Evolutionary conservation across 2,888 invertebrate species (phyloP), one percentile per base, ranked within the genome.

Genomic region (Synergus umbraculus): DNA sequence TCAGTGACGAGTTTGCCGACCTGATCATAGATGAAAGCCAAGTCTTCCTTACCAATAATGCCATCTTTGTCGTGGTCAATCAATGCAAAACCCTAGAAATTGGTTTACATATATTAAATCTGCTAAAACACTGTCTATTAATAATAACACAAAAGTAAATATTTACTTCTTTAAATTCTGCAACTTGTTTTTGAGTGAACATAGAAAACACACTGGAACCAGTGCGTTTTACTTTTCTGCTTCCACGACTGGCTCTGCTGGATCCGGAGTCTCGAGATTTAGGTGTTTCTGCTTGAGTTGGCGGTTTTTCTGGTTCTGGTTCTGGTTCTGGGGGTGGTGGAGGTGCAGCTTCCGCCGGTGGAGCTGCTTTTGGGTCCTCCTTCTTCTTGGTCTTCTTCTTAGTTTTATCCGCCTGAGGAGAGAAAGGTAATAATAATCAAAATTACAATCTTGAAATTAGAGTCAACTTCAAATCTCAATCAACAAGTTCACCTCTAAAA

Each of bases 191-290:
- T 94, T 98, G 98, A 90, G 97, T 96, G 96, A 98, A 98, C 96
- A 98, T 97, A 92, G 98, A 97, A 95, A 98, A 98, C 93, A 98
- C 98, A 94, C 97, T 98, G 94, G 97, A 97, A 89, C 98, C 98
- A 92, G 97, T 95, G 92, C 97, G 96, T 94, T 97, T 97, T 82
- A 94, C 94, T 92, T 95, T 95, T 89, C 95, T 95, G 93, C 96
- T 97, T 88, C 97, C 96, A 88, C 97, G 96, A 90, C 97, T 96
- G 89, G 96, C 95, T 91, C 97, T 94, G 79, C 93, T 93, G 79
- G 93, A 93, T 88, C 94, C 94, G 84, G 95, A 94, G 8, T 63
- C 60, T 44, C 86, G 83, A 4, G 87, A 86, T 79, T 92, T 93
- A 13, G 93, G 91, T 43, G 93, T 92, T 37, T 92, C 90, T 9